These are phyloP conservation scores for Orbicella faveolata DNA, from an alignment of 64 coral and sea anemone genomes.

Conservation along the genomic window DNA sequence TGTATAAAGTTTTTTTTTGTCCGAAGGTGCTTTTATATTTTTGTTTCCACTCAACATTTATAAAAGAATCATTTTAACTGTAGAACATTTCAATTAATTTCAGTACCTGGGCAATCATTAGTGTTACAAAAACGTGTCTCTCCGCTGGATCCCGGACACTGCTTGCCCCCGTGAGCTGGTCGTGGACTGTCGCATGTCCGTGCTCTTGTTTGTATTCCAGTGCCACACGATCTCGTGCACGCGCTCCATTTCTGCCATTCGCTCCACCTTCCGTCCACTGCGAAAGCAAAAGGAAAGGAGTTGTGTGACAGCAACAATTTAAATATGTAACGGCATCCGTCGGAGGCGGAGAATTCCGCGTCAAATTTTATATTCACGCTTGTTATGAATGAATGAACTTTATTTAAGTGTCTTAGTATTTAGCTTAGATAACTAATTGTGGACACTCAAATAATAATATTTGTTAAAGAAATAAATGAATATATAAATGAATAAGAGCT, in stretches of 20 bases:
- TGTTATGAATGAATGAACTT: too few species aligned
- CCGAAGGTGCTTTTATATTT: not conserved
- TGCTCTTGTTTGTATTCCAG: constrained; percentile 16
- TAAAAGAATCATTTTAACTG: too few species aligned
- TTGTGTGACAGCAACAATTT: not conserved
- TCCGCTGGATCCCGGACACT: constrained; percentile 4
- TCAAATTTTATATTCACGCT: too few species aligned
- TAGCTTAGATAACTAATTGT: too few species aligned
- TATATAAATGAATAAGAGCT: too few species aligned
- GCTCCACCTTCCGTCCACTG: constrained; percentile 41
- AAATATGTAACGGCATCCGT: not conserved
- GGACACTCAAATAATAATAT: too few species aligned
- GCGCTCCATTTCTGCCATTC: constrained; percentile 23
- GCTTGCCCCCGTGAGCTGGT: constrained; percentile 33
- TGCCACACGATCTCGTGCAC: constrained; percentile 44
- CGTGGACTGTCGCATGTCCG: constrained; percentile 30
- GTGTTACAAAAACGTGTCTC: constrained; percentile 29
- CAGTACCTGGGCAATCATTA: constrained; percentile 46
- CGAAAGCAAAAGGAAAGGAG: not conserved
- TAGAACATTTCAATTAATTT: too few species aligned
- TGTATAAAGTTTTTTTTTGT: not conserved
- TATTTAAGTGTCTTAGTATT: too few species aligned
- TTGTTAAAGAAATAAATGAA: too few species aligned
- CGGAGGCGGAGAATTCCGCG: not conserved
- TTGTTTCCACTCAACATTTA: too few species aligned